Conservation (phyloP, 2,888 invertebrate genomes). For the Agrotis segetum region DNA sequence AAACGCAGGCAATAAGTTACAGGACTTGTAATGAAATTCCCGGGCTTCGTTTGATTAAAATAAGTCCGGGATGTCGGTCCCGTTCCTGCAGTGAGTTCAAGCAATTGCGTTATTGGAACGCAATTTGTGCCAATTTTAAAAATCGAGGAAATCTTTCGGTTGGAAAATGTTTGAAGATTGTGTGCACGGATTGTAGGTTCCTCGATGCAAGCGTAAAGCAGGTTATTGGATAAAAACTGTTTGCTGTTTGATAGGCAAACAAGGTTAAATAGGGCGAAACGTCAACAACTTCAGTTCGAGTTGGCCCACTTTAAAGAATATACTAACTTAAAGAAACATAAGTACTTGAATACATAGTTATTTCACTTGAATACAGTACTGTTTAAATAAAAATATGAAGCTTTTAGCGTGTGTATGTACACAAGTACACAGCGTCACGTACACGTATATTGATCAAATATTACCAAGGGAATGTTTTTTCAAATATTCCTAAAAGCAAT, state of each 20-base stretch:
- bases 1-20: constrained; percentile 72
- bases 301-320: constrained; percentile 12
- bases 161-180: constrained; percentile 44
- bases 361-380: constrained; percentile 12
- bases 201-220: not conserved
- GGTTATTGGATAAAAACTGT: constrained; percentile 10
- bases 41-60: constrained; percentile 75
- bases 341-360: not conserved
- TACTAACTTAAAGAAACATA: not conserved
- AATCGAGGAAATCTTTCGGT: constrained; percentile 49
- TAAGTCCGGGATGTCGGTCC: constrained; percentile 62
- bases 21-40: constrained; percentile 76
- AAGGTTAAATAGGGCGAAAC: constrained; percentile 3
- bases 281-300: constrained; percentile 7
- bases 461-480: constrained; percentile 47
- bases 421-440: constrained; percentile 21
- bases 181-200: constrained; percentile 27
- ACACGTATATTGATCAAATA: constrained; percentile 44
- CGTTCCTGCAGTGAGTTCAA: constrained; percentile 56
- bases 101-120: constrained; percentile 61
- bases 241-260: constrained; percentile 21
- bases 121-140: constrained; percentile 55
- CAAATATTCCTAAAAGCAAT: constrained; percentile 53
- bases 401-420: constrained; percentile 23
- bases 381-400: constrained; percentile 22